These are phyloP conservation scores for Ellobius talpinus DNA, from an alignment of 2,113 vertebrate species.

Conservation along the genomic window DNA sequence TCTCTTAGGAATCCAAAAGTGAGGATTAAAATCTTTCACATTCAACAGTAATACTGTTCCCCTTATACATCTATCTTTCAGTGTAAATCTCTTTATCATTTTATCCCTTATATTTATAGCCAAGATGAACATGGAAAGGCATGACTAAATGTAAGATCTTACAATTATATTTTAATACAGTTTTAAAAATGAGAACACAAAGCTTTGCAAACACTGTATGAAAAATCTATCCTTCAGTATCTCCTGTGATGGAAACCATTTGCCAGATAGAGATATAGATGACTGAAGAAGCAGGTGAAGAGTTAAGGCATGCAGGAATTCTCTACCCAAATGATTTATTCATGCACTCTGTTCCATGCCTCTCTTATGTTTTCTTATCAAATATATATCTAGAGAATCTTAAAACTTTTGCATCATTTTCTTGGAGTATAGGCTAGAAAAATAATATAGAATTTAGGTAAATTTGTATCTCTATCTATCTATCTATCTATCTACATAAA, in stretches of 20 bases:
- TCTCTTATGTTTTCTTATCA: not conserved
- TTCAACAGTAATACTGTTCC: accelerated
- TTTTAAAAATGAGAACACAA: constrained; percentile 3
- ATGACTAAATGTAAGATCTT: not conserved
- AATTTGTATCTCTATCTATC: not conserved
- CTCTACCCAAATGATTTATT: not conserved
- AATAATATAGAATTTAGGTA: not conserved
- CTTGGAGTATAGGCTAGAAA: not conserved
- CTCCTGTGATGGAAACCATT: not conserved
- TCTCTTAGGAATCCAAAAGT: not conserved
- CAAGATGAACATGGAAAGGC: not conserved
- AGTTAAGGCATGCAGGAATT: not conserved
- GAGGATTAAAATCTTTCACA: not conserved
- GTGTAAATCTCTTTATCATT: not conserved
- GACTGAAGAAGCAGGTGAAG: not conserved
- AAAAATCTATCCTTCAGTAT: not conserved
- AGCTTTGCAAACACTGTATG: not conserved
- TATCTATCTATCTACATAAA: not conserved
- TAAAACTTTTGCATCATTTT: not conserved
- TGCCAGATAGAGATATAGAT: not conserved
- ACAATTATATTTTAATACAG: not conserved
- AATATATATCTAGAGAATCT: not conserved
- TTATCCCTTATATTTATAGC: not conserved
- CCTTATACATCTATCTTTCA: not conserved
- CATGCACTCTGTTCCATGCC: not conserved